phyloP scores from a whole-genome alignment of 2,113 vertebrate species.

The Paramormyrops kingsleyae region DNA sequence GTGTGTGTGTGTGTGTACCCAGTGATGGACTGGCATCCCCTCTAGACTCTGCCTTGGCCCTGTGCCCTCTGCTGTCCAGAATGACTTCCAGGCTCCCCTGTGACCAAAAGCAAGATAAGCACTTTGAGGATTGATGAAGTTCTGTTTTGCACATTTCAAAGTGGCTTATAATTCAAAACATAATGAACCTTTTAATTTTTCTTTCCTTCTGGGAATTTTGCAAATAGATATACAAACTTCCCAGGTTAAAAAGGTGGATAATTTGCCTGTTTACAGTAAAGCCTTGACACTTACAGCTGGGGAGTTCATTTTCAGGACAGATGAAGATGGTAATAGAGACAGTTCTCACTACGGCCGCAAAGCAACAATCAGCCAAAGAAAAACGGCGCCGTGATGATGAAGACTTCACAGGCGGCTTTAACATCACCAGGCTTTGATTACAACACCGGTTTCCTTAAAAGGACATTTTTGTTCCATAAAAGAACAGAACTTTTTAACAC shows the following conservation, averaged over 20 bases:
- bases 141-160: background rate
- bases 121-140: background rate
- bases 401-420: background rate
- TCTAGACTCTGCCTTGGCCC: background rate
- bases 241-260: constrained; percentile 1
- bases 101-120: background rate
- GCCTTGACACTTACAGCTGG: background rate
- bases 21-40: background rate
- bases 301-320: background rate
- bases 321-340: background rate
- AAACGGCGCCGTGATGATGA: background rate
- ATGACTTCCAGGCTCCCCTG: background rate
- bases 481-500: background rate
- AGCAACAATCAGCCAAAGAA: background rate
- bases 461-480: background rate
- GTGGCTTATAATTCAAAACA: background rate
- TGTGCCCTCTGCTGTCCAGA: background rate
- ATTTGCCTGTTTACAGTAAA: background rate
- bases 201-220: background rate
- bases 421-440: background rate
- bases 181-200: background rate
- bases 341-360: background rate
- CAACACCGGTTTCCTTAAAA: background rate
- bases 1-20: background rate
- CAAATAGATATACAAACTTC: background rate